Percentiles rank a stretch among this genome's conserved stretches.
Evolutionary conservation across 2,797 vertebrate species (phyloP).

Genomic region (Catharus ustulatus): DNA sequence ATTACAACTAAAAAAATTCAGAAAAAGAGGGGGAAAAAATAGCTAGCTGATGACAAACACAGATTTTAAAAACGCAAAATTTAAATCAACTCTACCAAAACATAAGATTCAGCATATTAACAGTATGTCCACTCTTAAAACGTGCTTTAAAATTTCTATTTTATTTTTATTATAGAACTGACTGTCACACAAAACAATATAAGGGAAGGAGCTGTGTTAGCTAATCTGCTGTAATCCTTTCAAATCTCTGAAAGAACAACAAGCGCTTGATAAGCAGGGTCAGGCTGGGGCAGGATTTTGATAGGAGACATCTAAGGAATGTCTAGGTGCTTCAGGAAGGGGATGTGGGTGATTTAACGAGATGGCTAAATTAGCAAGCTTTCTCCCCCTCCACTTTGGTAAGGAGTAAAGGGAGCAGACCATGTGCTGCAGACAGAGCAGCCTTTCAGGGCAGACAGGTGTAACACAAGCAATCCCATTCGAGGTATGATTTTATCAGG

Average conservation of each 20-base stretch:
- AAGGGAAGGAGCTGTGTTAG: conserved; percentile 15
- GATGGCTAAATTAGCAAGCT: neutral
- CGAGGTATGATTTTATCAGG: neutral
- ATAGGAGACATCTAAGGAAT: conserved; percentile 65
- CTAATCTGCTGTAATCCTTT: conserved; percentile 67
- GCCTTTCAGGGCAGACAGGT: neutral
- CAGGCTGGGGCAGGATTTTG: conserved; percentile 56
- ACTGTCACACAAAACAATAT: neutral
- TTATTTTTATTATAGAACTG: conserved; percentile 9
- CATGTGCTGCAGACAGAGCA: neutral
- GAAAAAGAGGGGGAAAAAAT: neutral
- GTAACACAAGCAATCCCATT: neutral
- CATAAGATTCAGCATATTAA: neutral
- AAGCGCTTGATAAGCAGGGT: conserved; percentile 58
- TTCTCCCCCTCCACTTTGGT: neutral
- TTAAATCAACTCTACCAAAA: neutral
- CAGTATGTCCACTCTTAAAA: neutral
- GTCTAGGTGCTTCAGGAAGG: conserved; percentile 61
- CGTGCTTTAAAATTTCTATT: neutral
- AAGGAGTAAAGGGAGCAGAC: neutral
- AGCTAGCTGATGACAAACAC: conserved; percentile 9
- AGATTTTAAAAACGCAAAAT: conserved; percentile 6
- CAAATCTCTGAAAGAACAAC: conserved; percentile 52
- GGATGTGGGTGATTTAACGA: conserved; percentile 28
- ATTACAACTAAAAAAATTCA: conserved; percentile 32